A percentile compares a stretch with the other conserved stretches of the same genome.
Conservation (phyloP, 2,797 vertebrate genomes). For the Spea hammondii region DNA sequence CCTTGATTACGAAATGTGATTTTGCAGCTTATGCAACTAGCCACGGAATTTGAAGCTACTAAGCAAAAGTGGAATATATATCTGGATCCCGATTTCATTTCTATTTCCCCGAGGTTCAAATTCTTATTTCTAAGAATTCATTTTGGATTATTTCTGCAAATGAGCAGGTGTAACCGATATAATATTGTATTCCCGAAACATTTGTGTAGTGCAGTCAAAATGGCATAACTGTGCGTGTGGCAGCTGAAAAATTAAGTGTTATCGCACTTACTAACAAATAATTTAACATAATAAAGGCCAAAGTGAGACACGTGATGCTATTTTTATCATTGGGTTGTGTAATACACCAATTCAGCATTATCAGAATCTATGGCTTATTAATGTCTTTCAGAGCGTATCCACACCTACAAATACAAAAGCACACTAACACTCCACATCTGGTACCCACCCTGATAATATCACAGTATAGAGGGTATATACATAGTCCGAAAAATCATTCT, state of each 20-base stretch:
- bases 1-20: too few relatives aligned
- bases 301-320: constrained; percentile 22
- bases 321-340: constrained; percentile 19
- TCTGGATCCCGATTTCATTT: too few relatives aligned
- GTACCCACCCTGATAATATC: too few relatives aligned
- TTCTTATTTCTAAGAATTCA: neutral
- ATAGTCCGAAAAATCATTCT: neutral
- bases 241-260: constrained; percentile 28
- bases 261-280: constrained; percentile 28
- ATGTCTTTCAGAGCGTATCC: neutral
- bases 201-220: neutral
- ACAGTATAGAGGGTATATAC: too few relatives aligned
- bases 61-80: too few relatives aligned
- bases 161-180: neutral
- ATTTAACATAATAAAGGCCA: constrained; percentile 4
- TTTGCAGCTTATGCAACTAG: too few relatives aligned
- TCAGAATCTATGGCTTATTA: neutral
- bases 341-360: constrained; percentile 9
- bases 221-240: constrained; percentile 22
- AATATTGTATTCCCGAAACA: constrained; percentile 13
- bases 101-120: neutral
- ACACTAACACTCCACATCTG: too few relatives aligned
- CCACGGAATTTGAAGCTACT: too few relatives aligned
- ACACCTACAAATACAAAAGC: too few relatives aligned
- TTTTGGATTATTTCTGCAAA: neutral